phyloP scores from a whole-genome alignment of 2,797 vertebrate species.

The Tadarida brasiliensis region DNA sequence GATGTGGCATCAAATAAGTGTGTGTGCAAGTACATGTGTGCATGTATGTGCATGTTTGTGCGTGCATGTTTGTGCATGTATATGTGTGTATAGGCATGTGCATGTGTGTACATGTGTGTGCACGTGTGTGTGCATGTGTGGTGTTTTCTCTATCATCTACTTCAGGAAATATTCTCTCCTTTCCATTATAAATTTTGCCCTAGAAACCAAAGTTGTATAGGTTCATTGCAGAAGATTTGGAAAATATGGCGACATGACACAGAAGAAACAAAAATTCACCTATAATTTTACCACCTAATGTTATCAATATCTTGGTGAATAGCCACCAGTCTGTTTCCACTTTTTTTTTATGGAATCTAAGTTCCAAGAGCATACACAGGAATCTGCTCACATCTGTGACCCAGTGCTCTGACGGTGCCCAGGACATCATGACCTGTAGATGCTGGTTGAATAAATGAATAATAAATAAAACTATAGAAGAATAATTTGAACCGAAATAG shows the following conservation, averaged over 20 bases:
- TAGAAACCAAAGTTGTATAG: background rate
- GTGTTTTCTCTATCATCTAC: background rate
- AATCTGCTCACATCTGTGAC: background rate
- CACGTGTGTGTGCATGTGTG: background rate
- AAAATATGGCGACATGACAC: constrained; percentile 16
- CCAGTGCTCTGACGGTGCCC: background rate
- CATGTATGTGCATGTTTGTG: background rate
- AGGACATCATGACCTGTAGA: fast-evolving
- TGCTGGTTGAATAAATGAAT: background rate
- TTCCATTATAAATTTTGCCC: background rate
- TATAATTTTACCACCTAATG: background rate
- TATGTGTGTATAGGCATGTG: too few relatives aligned
- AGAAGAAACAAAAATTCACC: background rate
- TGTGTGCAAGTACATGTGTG: background rate
- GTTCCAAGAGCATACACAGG: background rate
- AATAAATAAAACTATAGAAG: background rate
- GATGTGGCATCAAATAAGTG: background rate
- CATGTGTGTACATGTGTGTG: background rate
- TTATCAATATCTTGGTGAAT: background rate
- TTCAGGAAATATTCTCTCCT: constrained; percentile 21
- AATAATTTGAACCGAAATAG: background rate
- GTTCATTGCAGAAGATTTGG: background rate
- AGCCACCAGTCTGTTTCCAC: too few relatives aligned
- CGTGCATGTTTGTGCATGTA: background rate
- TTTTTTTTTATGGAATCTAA: background rate